phyloP scores from a whole-genome alignment of 2,797 vertebrate genomes.

The Taenioides sp. region DNA sequence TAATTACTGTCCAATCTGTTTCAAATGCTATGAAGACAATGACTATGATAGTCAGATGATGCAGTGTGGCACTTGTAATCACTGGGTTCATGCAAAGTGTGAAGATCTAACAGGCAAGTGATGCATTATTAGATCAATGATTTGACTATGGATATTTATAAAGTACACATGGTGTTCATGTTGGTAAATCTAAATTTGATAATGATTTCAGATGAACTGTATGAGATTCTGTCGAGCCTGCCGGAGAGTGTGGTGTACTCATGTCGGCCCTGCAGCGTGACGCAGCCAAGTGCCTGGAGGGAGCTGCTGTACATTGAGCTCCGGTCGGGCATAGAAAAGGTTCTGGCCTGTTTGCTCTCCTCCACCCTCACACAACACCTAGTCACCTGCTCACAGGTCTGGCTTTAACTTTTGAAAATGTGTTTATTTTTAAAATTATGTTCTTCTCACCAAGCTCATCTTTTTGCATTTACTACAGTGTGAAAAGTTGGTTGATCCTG shows the following conservation, averaged over 20 bases:
- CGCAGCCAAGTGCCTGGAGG: slow-evolving; percentile 82
- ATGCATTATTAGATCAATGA: neutral
- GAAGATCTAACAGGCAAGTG: slow-evolving; percentile 87
- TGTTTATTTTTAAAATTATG: neutral
- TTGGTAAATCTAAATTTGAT: neutral
- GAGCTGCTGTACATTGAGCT: slow-evolving; percentile 87
- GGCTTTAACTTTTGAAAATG: neutral
- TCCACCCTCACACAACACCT: slow-evolving; percentile 83
- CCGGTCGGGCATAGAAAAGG: slow-evolving; percentile 84
- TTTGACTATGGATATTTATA: neutral
- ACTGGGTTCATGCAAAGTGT: slow-evolving; percentile 93
- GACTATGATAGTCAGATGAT: slow-evolving; percentile 96
- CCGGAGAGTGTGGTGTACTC: slow-evolving; percentile 91
- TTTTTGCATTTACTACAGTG: slow-evolving; percentile 73
- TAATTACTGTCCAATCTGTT: slow-evolving; percentile 93
- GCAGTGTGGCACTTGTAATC: slow-evolving; percentile 90
- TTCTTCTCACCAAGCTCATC: neutral
- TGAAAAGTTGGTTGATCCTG: slow-evolving; percentile 66
- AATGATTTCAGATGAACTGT: slow-evolving; percentile 83
- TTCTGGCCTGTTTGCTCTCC: slow-evolving; percentile 85
- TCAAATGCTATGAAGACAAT: slow-evolving; percentile 92
- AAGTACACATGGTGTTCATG: neutral
- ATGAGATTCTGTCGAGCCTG: slow-evolving; percentile 89
- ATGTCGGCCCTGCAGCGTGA: slow-evolving; percentile 85
- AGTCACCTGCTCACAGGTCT: slow-evolving; percentile 85